Base-by-base conservation (phyloP, 2,797 vertebrate species). In the Alcedo quadribrachys region DNA sequence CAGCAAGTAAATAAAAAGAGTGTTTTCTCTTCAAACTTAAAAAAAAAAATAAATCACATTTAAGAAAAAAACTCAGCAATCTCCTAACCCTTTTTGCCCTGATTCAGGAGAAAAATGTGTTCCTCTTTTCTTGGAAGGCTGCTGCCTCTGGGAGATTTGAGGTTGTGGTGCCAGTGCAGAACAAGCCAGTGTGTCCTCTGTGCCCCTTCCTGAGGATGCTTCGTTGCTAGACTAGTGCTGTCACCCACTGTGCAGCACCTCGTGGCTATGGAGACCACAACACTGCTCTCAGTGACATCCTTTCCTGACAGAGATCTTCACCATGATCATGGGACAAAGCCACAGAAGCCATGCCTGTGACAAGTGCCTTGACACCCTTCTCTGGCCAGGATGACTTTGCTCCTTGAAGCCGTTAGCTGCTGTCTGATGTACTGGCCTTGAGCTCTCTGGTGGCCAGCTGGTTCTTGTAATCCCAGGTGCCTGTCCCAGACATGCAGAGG, bases 1-100 rank as follows among this genome's bases (percentile, higher is more conserved):
- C 61, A 87, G 78, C 46, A 83, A 88, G 65, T 94, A 95, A 96
- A 95, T 86, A 94, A 86, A 84, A 86, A 90, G 58, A 91, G 46
- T 1, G 3, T 82, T 89, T 93, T 92, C 40, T 94, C 48, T 70
- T 91, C 84, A 61, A 42, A 66, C 71, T 90, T 90, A 46, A 81
- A 90, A 61, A 65, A 43, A 43, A 45, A 45, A 18, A 19, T 5
- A 17, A 81, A 71, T 32, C 40, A 30, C 28, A 70, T 88, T 66
- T 88, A 63, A 30, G 60, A 83, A 85, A 32, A 82, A 65, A 37
- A 12, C 12, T 1, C 67, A 53, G 54, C 28, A 78, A 57, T 83
- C 46, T 92, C 45, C 35, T 88, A 79, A 88, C 51, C 16, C 15
- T 85, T 76, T 67, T 81, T 79, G 70, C 40, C 53, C 78, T 84